Evolutionary conservation across 2,113 vertebrate species (phyloP).

Genomic region (Aegotheles bennettii): DNA sequence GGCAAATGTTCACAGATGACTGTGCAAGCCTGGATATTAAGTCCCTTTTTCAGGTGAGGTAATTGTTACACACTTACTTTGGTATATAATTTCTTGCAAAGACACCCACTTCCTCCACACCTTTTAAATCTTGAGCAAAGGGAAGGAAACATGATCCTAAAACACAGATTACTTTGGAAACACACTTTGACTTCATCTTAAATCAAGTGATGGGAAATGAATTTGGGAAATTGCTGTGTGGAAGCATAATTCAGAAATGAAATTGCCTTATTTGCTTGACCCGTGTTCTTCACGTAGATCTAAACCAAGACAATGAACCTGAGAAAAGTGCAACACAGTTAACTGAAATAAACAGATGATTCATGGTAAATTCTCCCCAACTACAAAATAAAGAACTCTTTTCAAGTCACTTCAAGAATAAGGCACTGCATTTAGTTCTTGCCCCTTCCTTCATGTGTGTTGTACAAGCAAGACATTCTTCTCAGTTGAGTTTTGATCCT

Average conservation of each 20-base stretch:
- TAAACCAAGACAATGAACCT: neutral
- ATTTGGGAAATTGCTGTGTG: neutral
- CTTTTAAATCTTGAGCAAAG: neutral
- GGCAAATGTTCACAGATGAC: slow-evolving; percentile 64
- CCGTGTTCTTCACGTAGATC: neutral
- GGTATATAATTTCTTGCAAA: neutral
- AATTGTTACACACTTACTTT: neutral
- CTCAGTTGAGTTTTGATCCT: neutral
- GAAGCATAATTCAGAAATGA: neutral
- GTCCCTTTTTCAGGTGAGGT: slow-evolving; percentile 64
- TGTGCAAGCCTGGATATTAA: slow-evolving; percentile 69
- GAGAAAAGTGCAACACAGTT: neutral
- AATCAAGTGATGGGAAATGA: neutral
- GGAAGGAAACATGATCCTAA: neutral
- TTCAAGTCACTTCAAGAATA: neutral
- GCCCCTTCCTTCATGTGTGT: neutral
- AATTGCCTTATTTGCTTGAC: neutral
- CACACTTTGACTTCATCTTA: neutral
- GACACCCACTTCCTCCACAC: neutral
- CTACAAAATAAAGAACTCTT: neutral
- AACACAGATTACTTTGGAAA: neutral
- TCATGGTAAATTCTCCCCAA: neutral
- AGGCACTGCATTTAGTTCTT: neutral
- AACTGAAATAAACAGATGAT: neutral
- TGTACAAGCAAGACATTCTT: neutral